Conservation (phyloP, 2,113 vertebrate genomes). For the Oxyruncus cristatus region DNA sequence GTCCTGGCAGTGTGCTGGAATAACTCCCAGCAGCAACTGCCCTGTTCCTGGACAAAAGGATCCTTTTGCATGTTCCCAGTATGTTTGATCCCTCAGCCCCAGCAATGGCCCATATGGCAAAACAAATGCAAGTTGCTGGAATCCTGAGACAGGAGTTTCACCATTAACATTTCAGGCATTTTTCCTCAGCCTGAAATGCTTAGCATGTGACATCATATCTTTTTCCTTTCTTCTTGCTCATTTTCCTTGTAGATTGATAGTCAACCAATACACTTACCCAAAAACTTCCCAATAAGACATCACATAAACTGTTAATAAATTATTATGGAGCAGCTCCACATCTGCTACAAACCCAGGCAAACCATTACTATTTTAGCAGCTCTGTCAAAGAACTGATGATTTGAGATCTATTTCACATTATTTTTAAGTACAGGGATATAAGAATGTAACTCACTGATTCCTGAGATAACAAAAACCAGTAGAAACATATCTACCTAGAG, state of each 20-base stretch:
- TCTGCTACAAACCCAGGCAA: background rate
- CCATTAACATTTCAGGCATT: background rate
- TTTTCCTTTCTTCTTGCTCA: background rate
- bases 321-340: background rate
- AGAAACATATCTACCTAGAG: background rate
- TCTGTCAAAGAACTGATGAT: background rate
- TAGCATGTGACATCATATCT: background rate
- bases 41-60: slow-evolving; percentile 25
- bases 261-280: background rate
- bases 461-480: background rate
- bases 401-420: background rate
- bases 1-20: background rate
- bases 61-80: background rate
- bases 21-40: slow-evolving; percentile 35
- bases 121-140: slow-evolving; percentile 16
- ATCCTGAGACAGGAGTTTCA: background rate
- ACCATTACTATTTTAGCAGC: background rate
- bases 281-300: background rate
- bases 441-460: background rate
- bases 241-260: background rate
- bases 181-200: background rate
- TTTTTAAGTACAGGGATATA: background rate
- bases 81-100: background rate
- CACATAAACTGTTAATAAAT: background rate
- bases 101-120: slow-evolving; percentile 1